These are phyloP conservation scores for Disparrhopalites patrizii DNA, from an alignment of 2,888 invertebrate species.

Conservation along the genomic window DNA sequence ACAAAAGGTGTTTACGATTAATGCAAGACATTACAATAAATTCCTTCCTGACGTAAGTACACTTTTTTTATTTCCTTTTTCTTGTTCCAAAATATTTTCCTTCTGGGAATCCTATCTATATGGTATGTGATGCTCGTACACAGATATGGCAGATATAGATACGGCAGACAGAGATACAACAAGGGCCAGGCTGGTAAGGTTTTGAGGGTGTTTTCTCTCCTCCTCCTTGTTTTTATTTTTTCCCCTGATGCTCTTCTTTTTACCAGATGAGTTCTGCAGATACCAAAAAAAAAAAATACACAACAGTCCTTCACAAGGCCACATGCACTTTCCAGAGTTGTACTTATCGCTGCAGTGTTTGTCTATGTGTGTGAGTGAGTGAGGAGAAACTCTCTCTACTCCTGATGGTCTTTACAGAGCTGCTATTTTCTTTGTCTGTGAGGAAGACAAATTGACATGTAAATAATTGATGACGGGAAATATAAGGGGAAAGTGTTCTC, in stretches of 20 bases:
- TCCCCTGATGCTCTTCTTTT: too few species aligned
- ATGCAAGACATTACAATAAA: constrained; percentile 15
- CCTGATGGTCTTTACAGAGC: constrained; percentile 17
- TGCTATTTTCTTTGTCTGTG: constrained; percentile 29
- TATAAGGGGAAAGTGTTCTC: constrained; percentile 18
- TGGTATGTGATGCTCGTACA: too few species aligned
- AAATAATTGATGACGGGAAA: constrained; percentile 27
- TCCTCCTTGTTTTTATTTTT: too few species aligned
- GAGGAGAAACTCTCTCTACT: too few species aligned
- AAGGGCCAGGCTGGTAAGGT: neutral
- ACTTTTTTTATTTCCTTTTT: neutral
- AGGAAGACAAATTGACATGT: constrained; percentile 31
- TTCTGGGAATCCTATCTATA: too few species aligned
- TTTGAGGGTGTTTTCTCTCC: neutral
- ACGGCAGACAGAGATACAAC: neutral
- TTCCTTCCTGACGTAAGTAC: too few species aligned
- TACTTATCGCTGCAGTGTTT: too few species aligned
- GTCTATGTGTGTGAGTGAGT: too few species aligned
- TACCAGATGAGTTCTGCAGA: constrained; percentile 10
- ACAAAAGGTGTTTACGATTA: constrained; percentile 26
- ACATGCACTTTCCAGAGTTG: too few species aligned
- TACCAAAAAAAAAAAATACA: too few species aligned
- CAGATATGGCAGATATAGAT: neutral
- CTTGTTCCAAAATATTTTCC: neutral
- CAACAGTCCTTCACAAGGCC: too few species aligned